phyloP scores from a whole-genome alignment of 2,888 invertebrate species.

The Epirrhoe alternata region DNA sequence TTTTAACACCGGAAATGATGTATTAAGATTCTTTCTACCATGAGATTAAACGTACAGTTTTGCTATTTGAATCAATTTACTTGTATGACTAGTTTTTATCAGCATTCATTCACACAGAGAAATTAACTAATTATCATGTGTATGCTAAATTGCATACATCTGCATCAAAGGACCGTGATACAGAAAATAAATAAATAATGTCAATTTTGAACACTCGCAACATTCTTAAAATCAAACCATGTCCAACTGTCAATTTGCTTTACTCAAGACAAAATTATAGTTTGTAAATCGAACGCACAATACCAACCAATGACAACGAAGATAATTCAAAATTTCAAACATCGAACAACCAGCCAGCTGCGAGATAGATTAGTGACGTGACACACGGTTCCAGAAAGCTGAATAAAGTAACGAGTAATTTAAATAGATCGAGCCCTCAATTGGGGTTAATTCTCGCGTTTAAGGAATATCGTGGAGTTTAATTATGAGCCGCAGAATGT shows the following conservation, averaged over 20 bases:
- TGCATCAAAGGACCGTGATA: background rate
- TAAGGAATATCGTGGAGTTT: conserved; percentile 81
- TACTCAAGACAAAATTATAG: conserved; percentile 22
- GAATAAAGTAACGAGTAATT: conserved; percentile 79
- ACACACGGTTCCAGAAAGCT: conserved; percentile 83
- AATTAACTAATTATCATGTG: conserved; percentile 4
- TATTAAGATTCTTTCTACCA: conserved; percentile 56
- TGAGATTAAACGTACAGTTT: conserved; percentile 38
- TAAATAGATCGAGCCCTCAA: conserved; percentile 84
- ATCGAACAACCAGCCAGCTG: conserved; percentile 52
- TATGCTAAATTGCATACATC: background rate
- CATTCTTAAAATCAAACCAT: background rate
- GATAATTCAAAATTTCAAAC: conserved; percentile 43
- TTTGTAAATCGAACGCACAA: conserved; percentile 33
- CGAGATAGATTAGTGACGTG: conserved; percentile 77
- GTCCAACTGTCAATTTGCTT: conserved; percentile 1
- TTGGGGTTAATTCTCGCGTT: conserved; percentile 84
- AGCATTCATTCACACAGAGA: background rate
- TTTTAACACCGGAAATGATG: conserved; percentile 62
- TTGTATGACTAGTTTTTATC: conserved; percentile 2
- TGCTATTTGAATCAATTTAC: conserved; percentile 15
- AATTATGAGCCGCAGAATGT: conserved; percentile 65
- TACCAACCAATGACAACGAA: conserved; percentile 24
- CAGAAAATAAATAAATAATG: too few species aligned
- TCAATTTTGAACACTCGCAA: background rate